Base-by-base conservation (phyloP, 2,888 invertebrate genomes). In the Octonoba sinensis region DNA sequence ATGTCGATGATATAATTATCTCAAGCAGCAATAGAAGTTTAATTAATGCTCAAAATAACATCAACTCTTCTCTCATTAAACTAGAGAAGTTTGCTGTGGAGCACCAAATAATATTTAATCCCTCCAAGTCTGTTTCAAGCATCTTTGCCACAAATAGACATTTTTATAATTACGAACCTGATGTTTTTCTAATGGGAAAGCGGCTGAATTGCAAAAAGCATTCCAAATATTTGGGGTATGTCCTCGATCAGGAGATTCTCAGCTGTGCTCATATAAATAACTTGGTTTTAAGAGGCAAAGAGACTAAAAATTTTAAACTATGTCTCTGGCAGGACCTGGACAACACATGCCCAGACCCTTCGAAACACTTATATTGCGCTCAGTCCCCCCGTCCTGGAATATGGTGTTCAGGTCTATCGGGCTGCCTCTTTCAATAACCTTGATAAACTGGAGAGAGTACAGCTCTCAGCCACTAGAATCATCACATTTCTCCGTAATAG, bases 41-140 rank as follows among this genome's bases (percentile, higher is more conserved):
- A 46, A 46, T 22, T 22, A 54, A 0, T 22, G 70, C 59, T 59
- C 16, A 67, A 27, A 27, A 51, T 18, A 18, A 49, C n/a, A 4
- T 49, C n/a, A 49, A 20, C 1, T 51, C 16, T 24, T 22, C n/a
- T n/a, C 22, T 1, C 15, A 16, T 49, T 24, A 11, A 18, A 2
- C 24, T 66, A 12, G 51, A 66, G 15, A 18, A 54, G n/a, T 67
- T 67, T 67, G 36, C 56, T 67, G 36, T 18, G 3, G 44, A 67
- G 27, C 67, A 67, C 22, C 27, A 67, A 36, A 67, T 67, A 8
- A 27, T 67, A 56, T 67, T 27, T 6, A 67, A 67, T 67, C 67
- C 36, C 8, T 67, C 54, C 12, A 56, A 67, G 56, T 67, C 67
- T 67, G 36, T 67, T 36, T 54, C 54, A 24, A 67, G 54, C 54